Evolutionary conservation across 2,888 invertebrate species (phyloP).

Genomic region (Yponomeuta plumbellus): DNA sequence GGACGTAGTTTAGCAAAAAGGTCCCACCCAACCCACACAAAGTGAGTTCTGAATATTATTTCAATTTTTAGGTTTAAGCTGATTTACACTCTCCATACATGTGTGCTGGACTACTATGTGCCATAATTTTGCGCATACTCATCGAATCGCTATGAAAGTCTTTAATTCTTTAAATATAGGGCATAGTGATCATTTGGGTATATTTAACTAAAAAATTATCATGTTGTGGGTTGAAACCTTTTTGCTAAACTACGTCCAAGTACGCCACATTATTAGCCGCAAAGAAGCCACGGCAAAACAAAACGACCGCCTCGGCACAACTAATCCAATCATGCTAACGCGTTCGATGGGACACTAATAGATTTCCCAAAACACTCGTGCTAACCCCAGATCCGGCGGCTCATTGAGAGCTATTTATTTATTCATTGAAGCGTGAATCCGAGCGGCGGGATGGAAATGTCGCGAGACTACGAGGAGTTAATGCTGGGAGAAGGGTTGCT

Average conservation of each 20-base stretch:
- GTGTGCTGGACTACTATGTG: too few species aligned
- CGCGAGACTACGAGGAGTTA: slow-evolving; percentile 16
- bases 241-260: background rate
- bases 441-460: slow-evolving; percentile 33
- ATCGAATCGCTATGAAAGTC: too few species aligned
- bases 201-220: too few species aligned
- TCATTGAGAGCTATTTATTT: slow-evolving; percentile 58
- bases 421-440: slow-evolving; percentile 56
- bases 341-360: background rate
- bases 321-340: slow-evolving; percentile 8
- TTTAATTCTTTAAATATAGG: too few species aligned
- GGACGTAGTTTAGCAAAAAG: too few species aligned
- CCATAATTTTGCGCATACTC: too few species aligned
- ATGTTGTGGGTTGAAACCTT: too few species aligned
- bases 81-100: too few species aligned
- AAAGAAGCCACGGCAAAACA: background rate
- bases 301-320: background rate
- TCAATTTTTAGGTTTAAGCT: too few species aligned
- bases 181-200: too few species aligned
- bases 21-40: too few species aligned
- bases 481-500: background rate
- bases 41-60: too few species aligned
- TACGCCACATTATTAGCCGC: background rate
- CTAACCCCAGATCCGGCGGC: slow-evolving; percentile 23
- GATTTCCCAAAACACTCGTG: slow-evolving; percentile 7